Evolutionary conservation across 1,140 invertebrate genomes (phyloP).

Genomic region (Spodoptera frugiperda): DNA sequence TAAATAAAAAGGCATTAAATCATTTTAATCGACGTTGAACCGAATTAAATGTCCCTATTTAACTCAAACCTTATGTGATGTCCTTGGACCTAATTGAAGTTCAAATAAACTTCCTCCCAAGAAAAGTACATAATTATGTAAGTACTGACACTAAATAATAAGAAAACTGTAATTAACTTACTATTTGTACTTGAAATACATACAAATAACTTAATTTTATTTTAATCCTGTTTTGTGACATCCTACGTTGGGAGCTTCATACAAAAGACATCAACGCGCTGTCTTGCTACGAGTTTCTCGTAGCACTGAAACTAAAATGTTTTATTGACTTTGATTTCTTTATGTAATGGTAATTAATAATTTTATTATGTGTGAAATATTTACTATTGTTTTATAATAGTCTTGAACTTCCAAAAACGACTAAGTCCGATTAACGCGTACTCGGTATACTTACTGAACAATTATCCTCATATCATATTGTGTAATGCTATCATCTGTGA

Average conservation of each 20-base stretch:
- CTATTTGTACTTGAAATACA: background rate
- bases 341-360: too few relatives aligned
- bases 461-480: slow-evolving; percentile 22
- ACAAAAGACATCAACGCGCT: slow-evolving; percentile 26
- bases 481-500: slow-evolving; percentile 18
- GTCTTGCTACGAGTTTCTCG: background rate
- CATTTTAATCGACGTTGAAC: too few relatives aligned
- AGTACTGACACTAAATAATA: too few relatives aligned
- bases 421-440: background rate
- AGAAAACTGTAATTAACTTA: background rate
- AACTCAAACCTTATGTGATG: too few relatives aligned
- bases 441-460: background rate
- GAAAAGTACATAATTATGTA: background rate
- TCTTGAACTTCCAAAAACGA: background rate
- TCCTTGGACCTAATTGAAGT: too few relatives aligned
- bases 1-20: too few relatives aligned
- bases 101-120: too few relatives aligned
- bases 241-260: background rate
- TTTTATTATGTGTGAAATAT: background rate
- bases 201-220: too few relatives aligned
- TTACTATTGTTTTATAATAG: background rate
- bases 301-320: too few relatives aligned
- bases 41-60: too few relatives aligned
- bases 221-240: too few relatives aligned
- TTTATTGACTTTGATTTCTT: too few relatives aligned